Conservation (phyloP, 2,113 vertebrate genomes). For the Salminus brasiliensis region DNA sequence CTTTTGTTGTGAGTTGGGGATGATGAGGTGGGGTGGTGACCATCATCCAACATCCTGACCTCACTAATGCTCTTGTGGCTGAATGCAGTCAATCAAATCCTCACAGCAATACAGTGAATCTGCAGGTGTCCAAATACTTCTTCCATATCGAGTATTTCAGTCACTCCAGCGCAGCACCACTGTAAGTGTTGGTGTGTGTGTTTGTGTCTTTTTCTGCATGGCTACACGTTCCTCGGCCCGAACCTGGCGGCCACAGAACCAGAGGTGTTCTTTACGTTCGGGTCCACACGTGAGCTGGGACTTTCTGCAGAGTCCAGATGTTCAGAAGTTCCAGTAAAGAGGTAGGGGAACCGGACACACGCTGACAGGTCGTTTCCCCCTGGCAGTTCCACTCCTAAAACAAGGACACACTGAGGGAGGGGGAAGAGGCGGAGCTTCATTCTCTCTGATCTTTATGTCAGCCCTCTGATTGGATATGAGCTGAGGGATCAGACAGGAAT, state of each 20-base stretch:
- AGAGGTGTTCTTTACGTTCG: neutral
- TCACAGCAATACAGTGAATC: no score
- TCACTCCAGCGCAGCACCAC: no score
- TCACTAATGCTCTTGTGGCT: no score
- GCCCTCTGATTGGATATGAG: neutral
- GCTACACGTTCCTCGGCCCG: neutral
- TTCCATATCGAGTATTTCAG: no score
- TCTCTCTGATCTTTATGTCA: neutral
- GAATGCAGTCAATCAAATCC: no score
- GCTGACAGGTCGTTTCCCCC: neutral
- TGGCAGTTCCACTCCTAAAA: neutral
- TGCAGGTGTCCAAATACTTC: no score
- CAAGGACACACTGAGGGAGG: neutral
- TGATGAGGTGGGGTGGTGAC: no score
- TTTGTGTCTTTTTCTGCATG: neutral
- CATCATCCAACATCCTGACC: no score
- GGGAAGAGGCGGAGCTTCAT: neutral
- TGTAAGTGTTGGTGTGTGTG: no score
- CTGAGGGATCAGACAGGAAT: neutral
- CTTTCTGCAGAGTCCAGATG: neutral
- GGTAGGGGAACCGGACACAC: neutral
- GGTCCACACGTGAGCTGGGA: neutral
- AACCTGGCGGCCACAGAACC: neutral
- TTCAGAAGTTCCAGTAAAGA: neutral
- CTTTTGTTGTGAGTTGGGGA: no score